Percentiles rank a stretch among this genome's conserved stretches.
Conservation (phyloP, 2,113 vertebrate species). For the Peromyscus leucopus region DNA sequence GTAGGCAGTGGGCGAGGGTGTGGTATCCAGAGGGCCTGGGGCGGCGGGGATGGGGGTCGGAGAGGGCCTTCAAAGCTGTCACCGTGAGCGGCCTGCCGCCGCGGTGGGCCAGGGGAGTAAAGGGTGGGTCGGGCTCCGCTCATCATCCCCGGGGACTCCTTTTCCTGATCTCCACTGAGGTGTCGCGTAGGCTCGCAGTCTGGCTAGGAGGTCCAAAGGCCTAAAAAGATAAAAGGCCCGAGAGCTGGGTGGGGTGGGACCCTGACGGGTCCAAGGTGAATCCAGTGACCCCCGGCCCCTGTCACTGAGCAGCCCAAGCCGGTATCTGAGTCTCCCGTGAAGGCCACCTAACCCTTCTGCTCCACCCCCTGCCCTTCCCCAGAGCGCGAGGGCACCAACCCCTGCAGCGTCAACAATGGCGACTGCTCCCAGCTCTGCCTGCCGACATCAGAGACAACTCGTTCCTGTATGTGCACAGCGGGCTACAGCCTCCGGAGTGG, state of each 20-base stretch:
- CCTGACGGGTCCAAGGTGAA: not conserved
- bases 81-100: not conserved
- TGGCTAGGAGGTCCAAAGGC: not conserved
- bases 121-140: rapidly evolving
- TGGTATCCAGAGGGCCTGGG: rapidly evolving
- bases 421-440: conserved; percentile 98
- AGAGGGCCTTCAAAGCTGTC: not conserved
- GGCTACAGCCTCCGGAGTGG: conserved; percentile 96
- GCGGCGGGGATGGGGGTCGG: rapidly evolving
- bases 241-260: not conserved
- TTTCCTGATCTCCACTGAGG: not conserved
- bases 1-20: not conserved
- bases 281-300: not conserved
- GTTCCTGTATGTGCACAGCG: conserved; percentile 97
- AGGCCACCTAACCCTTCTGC: not conserved
- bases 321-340: not conserved
- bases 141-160: not conserved
- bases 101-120: not conserved
- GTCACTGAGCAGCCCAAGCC: not conserved
- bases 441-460: conserved; percentile 92
- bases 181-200: rapidly evolving
- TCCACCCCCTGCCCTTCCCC: not conserved
- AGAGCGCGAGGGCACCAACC: conserved; percentile 88
- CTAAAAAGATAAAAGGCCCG: not conserved
- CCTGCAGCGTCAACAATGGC: conserved; percentile 96